phyloP scores from a whole-genome alignment of 2,888 invertebrate species.

The Creontiades dilutus region DNA sequence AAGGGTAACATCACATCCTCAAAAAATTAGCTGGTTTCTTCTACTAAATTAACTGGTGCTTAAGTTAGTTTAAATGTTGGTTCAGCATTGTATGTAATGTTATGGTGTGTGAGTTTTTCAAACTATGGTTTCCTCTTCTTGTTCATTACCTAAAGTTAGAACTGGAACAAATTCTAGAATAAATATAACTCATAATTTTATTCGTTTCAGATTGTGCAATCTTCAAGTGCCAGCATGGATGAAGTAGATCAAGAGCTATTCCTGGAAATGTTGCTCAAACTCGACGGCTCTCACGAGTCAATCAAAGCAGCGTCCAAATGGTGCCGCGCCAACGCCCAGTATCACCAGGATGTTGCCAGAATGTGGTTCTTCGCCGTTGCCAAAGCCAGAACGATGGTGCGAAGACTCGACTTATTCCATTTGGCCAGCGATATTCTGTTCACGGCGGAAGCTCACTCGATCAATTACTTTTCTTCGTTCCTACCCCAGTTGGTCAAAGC shows the following conservation, averaged over 20 bases:
- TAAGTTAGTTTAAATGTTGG: too few relatives aligned
- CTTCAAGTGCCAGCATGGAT: neutral
- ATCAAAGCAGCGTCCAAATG: constrained; percentile 67
- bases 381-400: constrained; percentile 40
- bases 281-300: constrained; percentile 63
- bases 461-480: constrained; percentile 58
- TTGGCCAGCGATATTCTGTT: constrained; percentile 62
- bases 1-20: too few relatives aligned
- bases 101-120: too few relatives aligned
- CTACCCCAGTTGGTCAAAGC: constrained; percentile 61
- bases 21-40: too few relatives aligned
- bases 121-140: too few relatives aligned
- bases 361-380: constrained; percentile 63
- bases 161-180: too few relatives aligned
- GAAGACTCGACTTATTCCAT: constrained; percentile 60
- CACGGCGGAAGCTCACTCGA: constrained; percentile 40
- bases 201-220: too few relatives aligned
- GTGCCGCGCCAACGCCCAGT: constrained; percentile 54
- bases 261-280: constrained; percentile 62
- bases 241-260: constrained; percentile 62
- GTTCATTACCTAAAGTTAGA: too few relatives aligned
- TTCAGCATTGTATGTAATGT: too few relatives aligned
- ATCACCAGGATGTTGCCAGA: constrained; percentile 42
- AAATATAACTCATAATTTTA: too few relatives aligned
- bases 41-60: too few relatives aligned